Evolutionary conservation across 2,113 vertebrate species (phyloP).

Genomic region (Diadophis punctatus): DNA sequence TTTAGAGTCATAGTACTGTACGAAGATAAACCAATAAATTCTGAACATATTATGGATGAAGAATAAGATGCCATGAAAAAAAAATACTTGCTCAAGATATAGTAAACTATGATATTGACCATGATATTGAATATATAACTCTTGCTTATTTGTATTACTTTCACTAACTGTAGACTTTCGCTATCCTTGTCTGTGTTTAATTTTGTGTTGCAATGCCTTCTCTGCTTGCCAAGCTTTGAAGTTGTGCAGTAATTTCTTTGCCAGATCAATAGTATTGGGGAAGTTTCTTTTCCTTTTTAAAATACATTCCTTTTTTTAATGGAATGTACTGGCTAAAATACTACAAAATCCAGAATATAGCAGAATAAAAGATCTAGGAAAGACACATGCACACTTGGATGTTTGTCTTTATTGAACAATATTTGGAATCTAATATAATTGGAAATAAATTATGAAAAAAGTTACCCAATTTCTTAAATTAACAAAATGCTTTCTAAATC

Average conservation of each 20-base stretch:
- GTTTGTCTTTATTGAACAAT: neutral
- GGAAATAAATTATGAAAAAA: constrained; percentile 5
- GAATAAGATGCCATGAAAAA: constrained; percentile 5
- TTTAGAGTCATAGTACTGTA: neutral
- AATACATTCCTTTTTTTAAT: neutral
- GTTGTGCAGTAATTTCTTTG: neutral
- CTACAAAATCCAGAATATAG: neutral
- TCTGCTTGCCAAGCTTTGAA: neutral
- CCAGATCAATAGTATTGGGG: neutral
- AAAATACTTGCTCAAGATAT: neutral
- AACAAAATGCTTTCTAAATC: constrained; percentile 21
- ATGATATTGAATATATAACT: constrained; percentile 4
- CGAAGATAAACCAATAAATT: constrained; percentile 18
- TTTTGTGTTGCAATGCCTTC: neutral
- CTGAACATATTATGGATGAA: neutral
- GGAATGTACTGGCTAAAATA: neutral
- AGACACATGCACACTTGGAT: neutral
- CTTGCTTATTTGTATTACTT: constrained; percentile 5
- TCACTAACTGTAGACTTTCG: neutral
- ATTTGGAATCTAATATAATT: constrained; percentile 29
- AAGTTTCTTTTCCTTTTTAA: neutral
- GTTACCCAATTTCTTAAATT: constrained; percentile 30
- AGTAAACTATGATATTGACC: neutral
- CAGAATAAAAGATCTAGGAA: neutral
- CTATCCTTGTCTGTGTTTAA: neutral